A percentile compares a stretch with the other conserved stretches of the same genome.
Evolutionary conservation across 2,113 vertebrate species (phyloP).

Genomic region (Mirounga angustirostris): DNA sequence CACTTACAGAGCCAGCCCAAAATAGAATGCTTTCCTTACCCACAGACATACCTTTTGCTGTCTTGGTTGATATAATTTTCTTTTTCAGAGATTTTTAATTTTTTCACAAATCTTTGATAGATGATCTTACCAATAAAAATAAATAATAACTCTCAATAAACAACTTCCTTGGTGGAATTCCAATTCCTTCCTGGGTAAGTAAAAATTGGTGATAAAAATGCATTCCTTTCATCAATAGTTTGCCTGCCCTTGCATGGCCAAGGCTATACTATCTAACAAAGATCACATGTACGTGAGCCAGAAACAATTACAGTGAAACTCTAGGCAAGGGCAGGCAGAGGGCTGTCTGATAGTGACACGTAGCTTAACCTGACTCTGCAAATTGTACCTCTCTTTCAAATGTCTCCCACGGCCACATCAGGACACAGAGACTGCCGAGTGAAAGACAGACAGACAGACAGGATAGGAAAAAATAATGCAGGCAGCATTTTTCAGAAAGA

Average conservation of each 20-base stretch:
- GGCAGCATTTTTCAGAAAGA: constrained; percentile 42
- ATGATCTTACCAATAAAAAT: constrained; percentile 77
- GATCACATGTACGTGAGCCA: not conserved
- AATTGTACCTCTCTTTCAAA: constrained; percentile 1
- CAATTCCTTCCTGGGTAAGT: constrained; percentile 47
- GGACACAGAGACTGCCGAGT: not conserved
- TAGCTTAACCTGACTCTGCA: not conserved
- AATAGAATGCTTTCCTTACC: constrained; percentile 14
- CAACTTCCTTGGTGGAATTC: constrained; percentile 57
- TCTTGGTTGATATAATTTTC: constrained; percentile 48
- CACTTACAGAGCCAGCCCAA: not conserved
- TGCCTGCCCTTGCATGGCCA: not conserved
- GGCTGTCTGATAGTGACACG: not conserved
- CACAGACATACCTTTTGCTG: not conserved
- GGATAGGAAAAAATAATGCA: not conserved
- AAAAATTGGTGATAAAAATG: constrained; percentile 29
- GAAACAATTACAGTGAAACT: not conserved
- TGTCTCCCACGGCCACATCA: not conserved
- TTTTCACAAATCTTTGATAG: constrained; percentile 72
- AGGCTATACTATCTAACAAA: not conserved
- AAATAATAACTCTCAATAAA: constrained; percentile 37
- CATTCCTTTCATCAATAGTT: not conserved
- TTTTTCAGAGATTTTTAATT: constrained; percentile 68
- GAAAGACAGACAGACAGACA: constrained; percentile 54
- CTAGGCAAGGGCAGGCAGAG: not conserved